These are phyloP conservation scores for Actenoides hombroni DNA, from an alignment of 2,113 vertebrate genomes.

Conservation along the genomic window DNA sequence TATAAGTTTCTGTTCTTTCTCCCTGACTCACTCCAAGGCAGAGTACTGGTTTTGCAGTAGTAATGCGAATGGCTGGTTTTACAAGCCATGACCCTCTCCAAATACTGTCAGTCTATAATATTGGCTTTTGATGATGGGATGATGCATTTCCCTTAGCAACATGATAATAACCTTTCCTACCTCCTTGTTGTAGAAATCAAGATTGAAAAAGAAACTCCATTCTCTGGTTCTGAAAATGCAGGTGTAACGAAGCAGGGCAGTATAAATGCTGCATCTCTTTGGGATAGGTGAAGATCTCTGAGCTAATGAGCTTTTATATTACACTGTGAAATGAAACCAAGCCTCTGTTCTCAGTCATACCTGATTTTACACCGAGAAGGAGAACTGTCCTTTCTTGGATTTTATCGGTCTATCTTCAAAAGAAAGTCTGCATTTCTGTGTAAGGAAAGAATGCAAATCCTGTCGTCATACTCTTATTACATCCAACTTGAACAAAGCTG, in stretches of 20 bases:
- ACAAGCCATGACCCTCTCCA: conserved; percentile 30
- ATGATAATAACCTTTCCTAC: conserved; percentile 44
- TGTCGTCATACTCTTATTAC: background rate
- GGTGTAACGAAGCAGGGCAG: background rate
- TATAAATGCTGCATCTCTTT: background rate
- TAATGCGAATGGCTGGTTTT: conserved; percentile 31
- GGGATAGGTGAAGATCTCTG: background rate
- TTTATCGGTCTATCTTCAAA: background rate
- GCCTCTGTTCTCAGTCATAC: background rate
- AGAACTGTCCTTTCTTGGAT: background rate
- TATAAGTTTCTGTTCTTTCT: conserved; percentile 24
- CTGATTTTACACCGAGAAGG: background rate
- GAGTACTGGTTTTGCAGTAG: conserved; percentile 34
- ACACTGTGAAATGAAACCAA: conserved; percentile 21
- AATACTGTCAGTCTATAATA: conserved; percentile 46
- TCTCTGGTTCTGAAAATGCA: background rate
- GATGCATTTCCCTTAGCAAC: conserved; percentile 44
- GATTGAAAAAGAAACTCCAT: conserved; percentile 20
- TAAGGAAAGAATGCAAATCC: background rate
- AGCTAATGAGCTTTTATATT: conserved; percentile 26
- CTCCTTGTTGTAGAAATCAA: background rate
- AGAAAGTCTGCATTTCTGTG: background rate
- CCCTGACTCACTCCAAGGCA: background rate
- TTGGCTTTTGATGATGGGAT: conserved; percentile 45
- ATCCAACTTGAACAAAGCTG: background rate